Conservation (phyloP, 2,797 vertebrate genomes). For the Psittacula derbiana region DNA sequence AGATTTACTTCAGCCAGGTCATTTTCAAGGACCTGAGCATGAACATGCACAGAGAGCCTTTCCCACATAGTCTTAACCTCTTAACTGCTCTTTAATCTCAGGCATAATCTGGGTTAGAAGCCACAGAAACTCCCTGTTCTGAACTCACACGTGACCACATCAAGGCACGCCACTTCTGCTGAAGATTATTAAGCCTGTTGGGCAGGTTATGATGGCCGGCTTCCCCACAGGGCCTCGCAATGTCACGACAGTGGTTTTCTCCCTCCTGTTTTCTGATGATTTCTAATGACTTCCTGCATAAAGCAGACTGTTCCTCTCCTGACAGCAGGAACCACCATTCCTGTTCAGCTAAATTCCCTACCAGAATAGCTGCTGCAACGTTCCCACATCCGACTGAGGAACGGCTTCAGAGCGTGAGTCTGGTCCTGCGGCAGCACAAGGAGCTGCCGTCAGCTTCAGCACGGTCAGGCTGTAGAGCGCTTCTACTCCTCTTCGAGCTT, state of each 20-base stretch:
- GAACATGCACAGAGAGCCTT: neutral
- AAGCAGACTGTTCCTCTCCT: neutral
- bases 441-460: neutral
- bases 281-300: neutral
- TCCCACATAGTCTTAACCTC: neutral
- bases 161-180: neutral
- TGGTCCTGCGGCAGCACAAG: fast-evolving
- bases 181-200: neutral
- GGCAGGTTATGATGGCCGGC: neutral
- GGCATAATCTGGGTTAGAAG: conserved; percentile 15
- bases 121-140: conserved; percentile 6
- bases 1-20: neutral
- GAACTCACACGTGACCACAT: conserved; percentile 26
- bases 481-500: neutral
- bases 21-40: conserved; percentile 22
- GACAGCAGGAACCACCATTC: neutral
- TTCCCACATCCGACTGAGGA: neutral
- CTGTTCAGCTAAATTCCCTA: neutral
- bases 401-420: neutral
- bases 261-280: neutral
- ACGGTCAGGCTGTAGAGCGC: neutral
- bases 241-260: neutral
- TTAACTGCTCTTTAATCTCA: conserved; percentile 34
- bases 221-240: neutral
- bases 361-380: neutral